Evolutionary conservation across 1,140 invertebrate genomes (phyloP), one percentile per base, ranked within the genome.

Genomic region (Carposina sasakii): DNA sequence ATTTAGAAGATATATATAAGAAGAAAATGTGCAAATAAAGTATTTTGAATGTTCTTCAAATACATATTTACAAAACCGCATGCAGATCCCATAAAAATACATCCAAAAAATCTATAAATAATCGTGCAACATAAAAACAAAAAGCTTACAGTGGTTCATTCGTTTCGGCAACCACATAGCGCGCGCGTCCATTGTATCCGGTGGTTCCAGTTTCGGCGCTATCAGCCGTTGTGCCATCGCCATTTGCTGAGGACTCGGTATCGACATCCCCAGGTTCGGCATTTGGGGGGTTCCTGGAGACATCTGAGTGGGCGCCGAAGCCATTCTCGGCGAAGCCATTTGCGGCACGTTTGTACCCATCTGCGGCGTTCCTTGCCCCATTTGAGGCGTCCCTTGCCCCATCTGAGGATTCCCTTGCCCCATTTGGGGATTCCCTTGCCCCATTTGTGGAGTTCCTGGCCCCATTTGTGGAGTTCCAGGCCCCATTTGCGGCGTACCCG

Each of bases 61-160:
- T n/a, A n/a, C n/a, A n/a, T n/a, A n/a, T n/a, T n/a, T 46, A 54
- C 36, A 48, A 42, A 60, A 47, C 55, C 41, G 16, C 43, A 34
- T 50, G 20, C 36, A n/a, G 12, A 47, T 20, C 34, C 2, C 24
- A 28, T 28, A 28, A 28, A 12, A 60, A 58, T 36, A 26, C 54
- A 62, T 28, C 41, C 60, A 59, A 60, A 49, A 54, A 55, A 40
- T 17, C 19, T 1, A 17, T 39, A 39, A 66, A 56, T 44, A 70
- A 70, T 61, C 30, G 75, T 86, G 78, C 78, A 82, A 82, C 84
- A 85, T 71, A 81, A 81, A 85, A 65, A 54, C 75, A 81, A 60
- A 67, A 86, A 82, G 83, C 89, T 90, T 90, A 90, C 89, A 82
- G 87, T 89, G 88, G 60, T 86, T 81, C 79, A 89, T 88, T 78